Evolutionary conservation across 2,888 invertebrate genomes (phyloP).

Genomic region (Drosophila pegasa): DNA sequence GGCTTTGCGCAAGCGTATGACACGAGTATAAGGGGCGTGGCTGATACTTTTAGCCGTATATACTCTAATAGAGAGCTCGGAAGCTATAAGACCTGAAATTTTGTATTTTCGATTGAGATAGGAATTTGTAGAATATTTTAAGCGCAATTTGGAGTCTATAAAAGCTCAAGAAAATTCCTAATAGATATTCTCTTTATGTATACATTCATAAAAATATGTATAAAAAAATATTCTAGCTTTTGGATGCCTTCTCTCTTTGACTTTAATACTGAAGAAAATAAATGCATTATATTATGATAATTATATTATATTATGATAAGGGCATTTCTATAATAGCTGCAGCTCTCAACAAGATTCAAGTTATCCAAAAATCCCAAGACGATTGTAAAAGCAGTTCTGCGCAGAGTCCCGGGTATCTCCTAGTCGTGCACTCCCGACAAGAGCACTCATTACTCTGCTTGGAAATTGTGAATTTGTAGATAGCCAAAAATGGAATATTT

Average conservation of each 20-base stretch:
- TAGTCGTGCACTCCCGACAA: not conserved
- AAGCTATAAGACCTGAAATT: not conserved
- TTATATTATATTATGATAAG: too few species aligned
- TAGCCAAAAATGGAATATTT: not conserved
- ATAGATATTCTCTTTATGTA: not conserved
- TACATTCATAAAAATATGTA: too few species aligned
- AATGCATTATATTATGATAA: too few species aligned
- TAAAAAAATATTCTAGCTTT: not conserved
- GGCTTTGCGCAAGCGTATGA: not conserved
- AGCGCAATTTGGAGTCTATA: too few species aligned
- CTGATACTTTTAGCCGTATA: not conserved
- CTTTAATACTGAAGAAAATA: not conserved
- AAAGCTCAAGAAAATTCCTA: too few species aligned
- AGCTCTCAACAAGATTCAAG: too few species aligned
- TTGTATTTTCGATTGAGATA: too few species aligned
- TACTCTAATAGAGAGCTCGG: not conserved
- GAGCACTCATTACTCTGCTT: not conserved
- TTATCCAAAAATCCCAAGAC: too few species aligned
- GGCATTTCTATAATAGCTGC: too few species aligned
- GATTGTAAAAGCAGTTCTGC: not conserved
- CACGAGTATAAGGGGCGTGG: not conserved
- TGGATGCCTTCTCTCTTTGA: not conserved
- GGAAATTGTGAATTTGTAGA: constrained; percentile 15
- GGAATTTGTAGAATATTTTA: too few species aligned
- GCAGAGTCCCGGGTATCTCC: not conserved